Base-by-base conservation (phyloP, 2,113 vertebrate species). In the Poeciliopsis retropinna region DNA sequence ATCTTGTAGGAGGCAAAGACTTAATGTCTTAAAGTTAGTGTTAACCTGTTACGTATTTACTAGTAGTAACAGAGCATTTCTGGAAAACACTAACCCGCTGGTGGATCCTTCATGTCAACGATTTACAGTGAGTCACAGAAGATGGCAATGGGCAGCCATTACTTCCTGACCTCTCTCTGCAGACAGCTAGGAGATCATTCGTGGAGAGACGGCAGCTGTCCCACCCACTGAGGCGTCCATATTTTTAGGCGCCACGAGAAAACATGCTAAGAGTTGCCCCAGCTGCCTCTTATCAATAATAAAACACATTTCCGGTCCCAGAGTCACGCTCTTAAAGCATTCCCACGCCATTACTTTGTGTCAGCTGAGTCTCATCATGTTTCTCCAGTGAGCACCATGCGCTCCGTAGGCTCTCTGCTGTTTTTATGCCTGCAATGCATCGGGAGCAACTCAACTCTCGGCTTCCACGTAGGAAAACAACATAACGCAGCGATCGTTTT, bases 271-370 rank as follows among this genome's bases (percentile, higher is more conserved):
- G 76, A 86, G 75, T 74, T 71, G 67, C 44, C 72, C 67, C 86
- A 87, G 76, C 74, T 81, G 88, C 81, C 86, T 64, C 22, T 65
- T 60, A 89, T 92, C 75, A 93, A 93, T 93, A 90, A 91, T 91
- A 64, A 65, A 88, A 75, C 41, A 81, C 8, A 19, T 81, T 87
- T 86, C 73, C 75, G 29, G 67, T 25, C 67, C 37, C 32, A 68
- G 41, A 61, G 69, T 39, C 70, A 67, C 25, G 74, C 41, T 86
- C 82, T 88, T 76, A 85, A 86, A 86, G 73, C 85, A 67, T 78
- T 73, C 85, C 83, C 60, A 39, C 66, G 4, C 19, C 10, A 75
- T 47, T 65, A 6, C 66, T 75, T 10, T 57, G 44, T 47, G 44
- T 57, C 25, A 25, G 22, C 25, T 11, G 51, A 27, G 29, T 44